phyloP scores from a whole-genome alignment of 2,797 vertebrate genomes.

The Austrolebias charrua region DNA sequence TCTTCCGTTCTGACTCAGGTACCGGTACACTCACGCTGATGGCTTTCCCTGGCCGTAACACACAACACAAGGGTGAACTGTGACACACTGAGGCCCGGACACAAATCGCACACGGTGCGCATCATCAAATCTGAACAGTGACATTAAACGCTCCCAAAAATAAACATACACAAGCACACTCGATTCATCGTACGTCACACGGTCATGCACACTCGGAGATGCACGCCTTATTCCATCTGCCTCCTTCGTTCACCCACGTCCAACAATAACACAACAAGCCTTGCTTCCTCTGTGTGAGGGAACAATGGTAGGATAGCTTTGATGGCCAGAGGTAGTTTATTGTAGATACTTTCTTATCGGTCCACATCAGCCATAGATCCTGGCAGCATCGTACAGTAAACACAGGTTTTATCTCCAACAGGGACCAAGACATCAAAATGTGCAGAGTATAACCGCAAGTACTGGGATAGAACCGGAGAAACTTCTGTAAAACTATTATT shows the following conservation, averaged over 20 bases:
- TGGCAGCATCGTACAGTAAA: constrained; percentile 22
- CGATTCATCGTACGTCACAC: constrained; percentile 17
- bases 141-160: constrained; percentile 11
- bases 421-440: constrained; percentile 31
- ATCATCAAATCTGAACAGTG: constrained; percentile 2
- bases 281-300: constrained; percentile 73
- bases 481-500: too few relatives aligned
- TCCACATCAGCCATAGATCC: constrained; percentile 56
- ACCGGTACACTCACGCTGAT: constrained; percentile 59
- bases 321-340: constrained; percentile 73
- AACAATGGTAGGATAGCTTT: constrained; percentile 85
- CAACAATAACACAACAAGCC: constrained; percentile 83
- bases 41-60: constrained; percentile 27
- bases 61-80: constrained; percentile 11
- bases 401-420: constrained; percentile 26
- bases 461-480: background rate
- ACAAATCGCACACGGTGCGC: background rate
- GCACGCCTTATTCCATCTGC: constrained; percentile 34
- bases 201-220: constrained; percentile 7
- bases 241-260: constrained; percentile 65
- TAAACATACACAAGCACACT: background rate
- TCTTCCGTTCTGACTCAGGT: constrained; percentile 77
- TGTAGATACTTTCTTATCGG: constrained; percentile 64
- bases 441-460: background rate
- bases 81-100: constrained; percentile 5